These are phyloP conservation scores for Hippocampus abdominalis DNA, from an alignment of 2,113 vertebrate genomes.

Conservation along the genomic window DNA sequence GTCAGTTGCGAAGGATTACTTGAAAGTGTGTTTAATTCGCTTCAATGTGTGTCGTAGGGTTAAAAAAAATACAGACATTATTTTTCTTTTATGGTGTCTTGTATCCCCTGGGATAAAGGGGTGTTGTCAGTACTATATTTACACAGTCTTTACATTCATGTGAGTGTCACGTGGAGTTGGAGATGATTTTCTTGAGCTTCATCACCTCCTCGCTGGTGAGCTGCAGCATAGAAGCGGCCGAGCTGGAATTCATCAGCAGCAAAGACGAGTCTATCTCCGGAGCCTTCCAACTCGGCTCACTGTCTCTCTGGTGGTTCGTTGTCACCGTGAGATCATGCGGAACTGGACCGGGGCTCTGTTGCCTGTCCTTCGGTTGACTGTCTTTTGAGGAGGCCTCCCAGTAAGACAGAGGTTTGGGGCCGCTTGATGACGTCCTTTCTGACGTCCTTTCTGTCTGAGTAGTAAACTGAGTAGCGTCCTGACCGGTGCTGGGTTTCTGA, in stretches of 20 bases:
- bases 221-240: constrained; percentile 31
- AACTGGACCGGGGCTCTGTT: neutral
- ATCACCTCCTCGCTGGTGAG: constrained; percentile 62
- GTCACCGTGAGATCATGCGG: constrained; percentile 19
- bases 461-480: neutral
- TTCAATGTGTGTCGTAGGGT: too few relatives aligned
- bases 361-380: neutral
- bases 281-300: neutral
- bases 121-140: neutral
- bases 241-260: constrained; percentile 33
- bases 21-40: too few relatives aligned
- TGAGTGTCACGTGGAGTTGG: constrained; percentile 36
- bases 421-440: neutral
- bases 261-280: neutral
- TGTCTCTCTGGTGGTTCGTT: neutral
- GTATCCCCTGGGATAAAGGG: too few relatives aligned
- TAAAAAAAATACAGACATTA: too few relatives aligned
- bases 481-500: constrained; percentile 6
- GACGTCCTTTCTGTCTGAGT: constrained; percentile 5
- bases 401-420: constrained; percentile 6
- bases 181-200: constrained; percentile 66
- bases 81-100: too few relatives aligned
- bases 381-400: constrained; percentile 25
- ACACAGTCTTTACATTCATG: neutral
- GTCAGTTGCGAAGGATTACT: too few relatives aligned